A percentile compares a stretch with the other conserved stretches of the same genome.
phyloP scores from a whole-genome alignment of 2,888 invertebrate genomes.

The Brassicogethes aeneus region DNA sequence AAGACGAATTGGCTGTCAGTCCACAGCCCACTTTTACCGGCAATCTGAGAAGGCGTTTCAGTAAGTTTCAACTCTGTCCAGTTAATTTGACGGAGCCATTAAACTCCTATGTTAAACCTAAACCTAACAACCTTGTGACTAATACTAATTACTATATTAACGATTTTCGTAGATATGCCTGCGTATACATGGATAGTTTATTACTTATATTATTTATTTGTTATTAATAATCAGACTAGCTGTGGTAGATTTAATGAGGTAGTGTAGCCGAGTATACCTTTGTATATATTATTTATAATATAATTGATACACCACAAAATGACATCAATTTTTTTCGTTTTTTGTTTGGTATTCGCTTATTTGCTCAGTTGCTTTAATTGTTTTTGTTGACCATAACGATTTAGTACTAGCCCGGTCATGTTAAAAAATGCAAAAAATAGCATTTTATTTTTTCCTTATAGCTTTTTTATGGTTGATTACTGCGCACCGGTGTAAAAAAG shows the following conservation, averaged over 20 bases:
- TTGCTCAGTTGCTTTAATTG: conserved; percentile 35
- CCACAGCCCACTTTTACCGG: conserved; percentile 55
- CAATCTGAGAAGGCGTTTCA: conserved; percentile 75
- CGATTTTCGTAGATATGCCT: conserved; percentile 17
- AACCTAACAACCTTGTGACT: conserved; percentile 1
- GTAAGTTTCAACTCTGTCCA: conserved; percentile 60
- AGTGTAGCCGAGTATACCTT: not conserved
- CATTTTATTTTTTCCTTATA: too few species aligned
- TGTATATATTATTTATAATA: not conserved
- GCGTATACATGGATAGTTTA: conserved; percentile 19
- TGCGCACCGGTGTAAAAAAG: too few species aligned
- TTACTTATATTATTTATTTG: too few species aligned
- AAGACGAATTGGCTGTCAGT: conserved; percentile 36
- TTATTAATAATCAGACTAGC: not conserved
- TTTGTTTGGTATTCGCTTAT: conserved; percentile 22
- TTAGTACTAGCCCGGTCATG: too few species aligned
- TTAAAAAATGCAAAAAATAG: conserved; percentile 3
- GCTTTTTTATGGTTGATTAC: too few species aligned
- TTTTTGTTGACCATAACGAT: conserved; percentile 20
- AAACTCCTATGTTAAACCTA: not conserved
- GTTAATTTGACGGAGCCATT: conserved; percentile 5
- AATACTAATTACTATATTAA: conserved; percentile 9
- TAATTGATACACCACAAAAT: conserved; percentile 17
- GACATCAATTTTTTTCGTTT: conserved; percentile 18
- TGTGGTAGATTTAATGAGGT: too few species aligned